Evolutionary conservation across 2,888 invertebrate genomes (phyloP).

Genomic region (Caenorhabditis macrosperma): DNA sequence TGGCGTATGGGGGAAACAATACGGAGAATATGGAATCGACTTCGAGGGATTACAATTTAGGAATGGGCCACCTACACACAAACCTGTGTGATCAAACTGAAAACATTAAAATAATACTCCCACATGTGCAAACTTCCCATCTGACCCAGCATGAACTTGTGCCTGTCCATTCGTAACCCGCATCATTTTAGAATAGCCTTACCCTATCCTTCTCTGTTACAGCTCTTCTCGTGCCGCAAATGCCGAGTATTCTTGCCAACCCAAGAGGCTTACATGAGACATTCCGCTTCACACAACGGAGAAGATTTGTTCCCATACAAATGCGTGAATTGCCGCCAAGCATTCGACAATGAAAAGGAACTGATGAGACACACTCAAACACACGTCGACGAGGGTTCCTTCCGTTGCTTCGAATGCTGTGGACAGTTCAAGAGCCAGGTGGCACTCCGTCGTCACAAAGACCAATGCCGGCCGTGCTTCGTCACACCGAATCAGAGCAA

Average conservation of each 20-base stretch:
- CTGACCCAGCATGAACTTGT: slow-evolving; percentile 1
- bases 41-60: no score
- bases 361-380: slow-evolving; percentile 66
- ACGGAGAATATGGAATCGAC: no score
- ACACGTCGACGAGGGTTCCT: slow-evolving; percentile 71
- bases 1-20: slow-evolving; percentile 7
- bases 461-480: slow-evolving; percentile 76
- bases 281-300: slow-evolving; percentile 75
- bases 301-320: slow-evolving; percentile 71
- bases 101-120: not conserved
- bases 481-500: slow-evolving; percentile 61
- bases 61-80: not conserved
- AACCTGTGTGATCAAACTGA: not conserved
- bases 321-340: slow-evolving; percentile 61
- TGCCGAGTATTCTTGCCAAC: slow-evolving; percentile 77
- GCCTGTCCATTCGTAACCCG: slow-evolving; percentile 1
- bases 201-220: slow-evolving; percentile 7
- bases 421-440: slow-evolving; percentile 70
- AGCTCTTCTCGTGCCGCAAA: slow-evolving; percentile 77
- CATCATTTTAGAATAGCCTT: slow-evolving; percentile 13
- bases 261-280: slow-evolving; percentile 75
- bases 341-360: slow-evolving; percentile 72
- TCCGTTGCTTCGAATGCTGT: slow-evolving; percentile 73
- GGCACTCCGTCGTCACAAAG: slow-evolving; percentile 77
- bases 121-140: not conserved